These are phyloP conservation scores for Rallus crepitans DNA, from an alignment of 2,797 vertebrate species.

Conservation along the genomic window DNA sequence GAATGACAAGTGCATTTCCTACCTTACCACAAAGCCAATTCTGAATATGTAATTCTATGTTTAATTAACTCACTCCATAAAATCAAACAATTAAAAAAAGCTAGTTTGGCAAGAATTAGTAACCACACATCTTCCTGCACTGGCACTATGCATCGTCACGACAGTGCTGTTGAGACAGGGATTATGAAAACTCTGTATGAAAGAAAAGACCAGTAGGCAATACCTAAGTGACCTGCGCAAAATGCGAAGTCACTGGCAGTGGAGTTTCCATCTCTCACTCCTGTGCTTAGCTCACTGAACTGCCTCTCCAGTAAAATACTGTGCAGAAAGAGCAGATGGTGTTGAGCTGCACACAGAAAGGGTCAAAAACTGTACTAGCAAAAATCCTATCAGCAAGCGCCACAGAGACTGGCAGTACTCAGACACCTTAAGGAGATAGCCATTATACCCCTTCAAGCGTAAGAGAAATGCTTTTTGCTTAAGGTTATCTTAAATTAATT, in stretches of 20 bases:
- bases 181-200: neutral
- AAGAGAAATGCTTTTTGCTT: conserved; percentile 21
- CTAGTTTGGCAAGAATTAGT: neutral
- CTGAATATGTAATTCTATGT: neutral
- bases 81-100: neutral
- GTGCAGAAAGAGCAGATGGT: conserved; percentile 13
- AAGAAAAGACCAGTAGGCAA: neutral
- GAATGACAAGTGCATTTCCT: neutral
- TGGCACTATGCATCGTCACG: neutral
- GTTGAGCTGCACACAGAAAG: conserved; percentile 9
- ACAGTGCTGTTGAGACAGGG: neutral
- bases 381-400: neutral
- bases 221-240: neutral
- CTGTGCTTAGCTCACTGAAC: neutral
- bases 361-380: neutral
- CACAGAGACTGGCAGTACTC: neutral
- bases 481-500: conserved; percentile 52
- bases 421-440: conserved; percentile 1
- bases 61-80: neutral
- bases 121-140: neutral
- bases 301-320: neutral
- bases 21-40: neutral
- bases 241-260: neutral
- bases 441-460: conserved; percentile 16
- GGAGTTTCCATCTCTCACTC: neutral